A percentile compares a stretch with the other conserved stretches of the same genome.
Evolutionary conservation across 1,140 invertebrate genomes (phyloP).

Genomic region (Megathymus violae): DNA sequence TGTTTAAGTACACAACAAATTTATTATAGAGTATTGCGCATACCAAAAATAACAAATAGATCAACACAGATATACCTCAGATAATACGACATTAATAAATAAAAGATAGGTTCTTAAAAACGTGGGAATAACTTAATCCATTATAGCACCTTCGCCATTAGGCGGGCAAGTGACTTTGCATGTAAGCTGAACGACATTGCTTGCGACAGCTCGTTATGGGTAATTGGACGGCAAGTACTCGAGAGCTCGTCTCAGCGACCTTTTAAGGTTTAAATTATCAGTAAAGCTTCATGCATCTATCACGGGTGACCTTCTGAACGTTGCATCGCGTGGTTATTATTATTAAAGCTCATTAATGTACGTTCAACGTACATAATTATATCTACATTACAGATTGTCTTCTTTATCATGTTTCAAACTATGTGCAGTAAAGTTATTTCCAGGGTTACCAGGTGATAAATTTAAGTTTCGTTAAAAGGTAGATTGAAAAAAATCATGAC

Average conservation of each 20-base stretch:
- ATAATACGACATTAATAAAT: too few relatives aligned
- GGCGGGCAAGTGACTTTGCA: constrained; percentile 25
- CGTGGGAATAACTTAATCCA: constrained; percentile 6
- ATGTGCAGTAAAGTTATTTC: too few relatives aligned
- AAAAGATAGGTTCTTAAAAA: constrained; percentile 7
- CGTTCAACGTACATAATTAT: too few relatives aligned
- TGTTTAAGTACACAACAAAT: too few relatives aligned
- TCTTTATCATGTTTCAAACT: too few relatives aligned
- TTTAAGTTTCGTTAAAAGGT: too few relatives aligned
- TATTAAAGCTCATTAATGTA: background rate
- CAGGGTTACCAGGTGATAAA: too few relatives aligned
- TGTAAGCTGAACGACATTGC: constrained; percentile 24
- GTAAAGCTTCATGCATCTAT: constrained; percentile 26
- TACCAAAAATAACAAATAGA: too few relatives aligned
- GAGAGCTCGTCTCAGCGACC: constrained; percentile 17
- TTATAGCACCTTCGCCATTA: constrained; percentile 23
- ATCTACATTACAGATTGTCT: too few relatives aligned
- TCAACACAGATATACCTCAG: too few relatives aligned
- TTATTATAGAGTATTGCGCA: too few relatives aligned
- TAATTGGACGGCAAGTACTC: constrained; percentile 33
- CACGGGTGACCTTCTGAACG: constrained; percentile 30
- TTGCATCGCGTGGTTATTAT: constrained; percentile 7
- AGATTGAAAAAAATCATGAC: too few relatives aligned
- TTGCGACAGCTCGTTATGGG: constrained; percentile 34
- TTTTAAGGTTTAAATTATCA: constrained; percentile 35